Conservation (phyloP, 2,797 vertebrate genomes). For the Cyclopterus lumpus region DNA sequence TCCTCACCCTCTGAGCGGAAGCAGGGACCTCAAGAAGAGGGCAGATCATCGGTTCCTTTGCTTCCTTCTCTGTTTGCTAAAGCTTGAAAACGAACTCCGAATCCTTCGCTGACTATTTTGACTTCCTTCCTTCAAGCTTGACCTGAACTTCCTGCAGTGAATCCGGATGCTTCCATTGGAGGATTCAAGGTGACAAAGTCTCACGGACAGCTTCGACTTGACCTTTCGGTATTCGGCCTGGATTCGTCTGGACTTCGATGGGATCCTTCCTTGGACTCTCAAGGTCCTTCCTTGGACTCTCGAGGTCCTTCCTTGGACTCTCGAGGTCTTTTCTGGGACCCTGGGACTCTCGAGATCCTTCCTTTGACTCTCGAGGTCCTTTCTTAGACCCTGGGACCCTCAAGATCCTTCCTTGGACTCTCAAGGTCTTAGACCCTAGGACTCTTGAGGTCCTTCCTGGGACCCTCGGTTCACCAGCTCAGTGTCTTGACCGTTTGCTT, state of each 20-base stretch:
- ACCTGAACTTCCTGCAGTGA: constrained; percentile 16
- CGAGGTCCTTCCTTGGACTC: no score
- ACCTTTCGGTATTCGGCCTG: neutral
- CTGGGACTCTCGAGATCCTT: neutral
- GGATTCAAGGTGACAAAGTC: constrained; percentile 4
- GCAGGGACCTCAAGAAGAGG: neutral
- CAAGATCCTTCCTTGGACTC: no score
- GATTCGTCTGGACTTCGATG: neutral
- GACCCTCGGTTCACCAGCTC: neutral
- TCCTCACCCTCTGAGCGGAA: neutral
- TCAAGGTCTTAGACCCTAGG: no score
- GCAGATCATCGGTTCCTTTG: constrained; percentile 3
- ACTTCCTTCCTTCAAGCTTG: constrained; percentile 9
- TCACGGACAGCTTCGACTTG: neutral
- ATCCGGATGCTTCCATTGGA: constrained; percentile 8
- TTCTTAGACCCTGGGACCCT: no score
- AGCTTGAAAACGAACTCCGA: constrained; percentile 45
- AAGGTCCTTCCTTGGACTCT: no score
- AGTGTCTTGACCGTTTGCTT: no score
- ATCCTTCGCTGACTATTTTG: neutral
- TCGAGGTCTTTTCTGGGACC: no score
- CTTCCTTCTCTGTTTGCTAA: constrained; percentile 40
- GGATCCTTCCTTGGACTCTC: neutral
- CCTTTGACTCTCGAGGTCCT: no score
- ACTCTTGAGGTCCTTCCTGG: no score